phyloP scores from a whole-genome alignment of 2,888 invertebrate genomes.

The Isotomurus palustris region DNA sequence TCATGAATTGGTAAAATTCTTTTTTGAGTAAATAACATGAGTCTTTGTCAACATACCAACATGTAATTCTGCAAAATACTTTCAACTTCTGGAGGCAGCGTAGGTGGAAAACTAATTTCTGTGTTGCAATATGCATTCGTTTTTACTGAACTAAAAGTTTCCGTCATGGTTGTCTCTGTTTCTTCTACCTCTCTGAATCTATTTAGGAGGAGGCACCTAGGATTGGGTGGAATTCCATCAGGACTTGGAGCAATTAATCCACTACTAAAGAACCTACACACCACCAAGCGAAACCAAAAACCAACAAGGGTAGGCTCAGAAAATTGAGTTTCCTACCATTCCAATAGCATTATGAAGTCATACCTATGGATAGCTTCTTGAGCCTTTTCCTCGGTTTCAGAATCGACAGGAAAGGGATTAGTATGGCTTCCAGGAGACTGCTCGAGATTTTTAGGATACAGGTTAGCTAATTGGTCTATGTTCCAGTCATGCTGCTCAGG shows the following conservation, averaged over 20 bases:
- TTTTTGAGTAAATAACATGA: neutral
- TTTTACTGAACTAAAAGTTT: no score
- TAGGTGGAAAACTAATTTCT: neutral
- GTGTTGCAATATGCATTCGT: no score
- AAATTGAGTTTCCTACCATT: neutral
- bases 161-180: neutral
- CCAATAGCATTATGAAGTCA: neutral
- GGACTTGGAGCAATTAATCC: conserved; percentile 5
- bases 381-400: conserved; percentile 1
- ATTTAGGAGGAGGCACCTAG: neutral
- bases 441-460: conserved; percentile 2
- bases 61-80: neutral
- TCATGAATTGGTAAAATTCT: neutral
- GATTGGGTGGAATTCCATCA: neutral
- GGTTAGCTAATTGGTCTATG: neutral
- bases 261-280: neutral
- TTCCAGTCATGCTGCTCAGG: neutral
- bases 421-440: conserved; percentile 4
- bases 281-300: neutral
- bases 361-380: conserved; percentile 2
- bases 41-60: neutral
- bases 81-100: neutral
- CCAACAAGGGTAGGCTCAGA: neutral
- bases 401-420: neutral
- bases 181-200: neutral